These are phyloP conservation scores for Centropus bengalensis DNA, from an alignment of 2,113 vertebrate species.

Conservation along the genomic window DNA sequence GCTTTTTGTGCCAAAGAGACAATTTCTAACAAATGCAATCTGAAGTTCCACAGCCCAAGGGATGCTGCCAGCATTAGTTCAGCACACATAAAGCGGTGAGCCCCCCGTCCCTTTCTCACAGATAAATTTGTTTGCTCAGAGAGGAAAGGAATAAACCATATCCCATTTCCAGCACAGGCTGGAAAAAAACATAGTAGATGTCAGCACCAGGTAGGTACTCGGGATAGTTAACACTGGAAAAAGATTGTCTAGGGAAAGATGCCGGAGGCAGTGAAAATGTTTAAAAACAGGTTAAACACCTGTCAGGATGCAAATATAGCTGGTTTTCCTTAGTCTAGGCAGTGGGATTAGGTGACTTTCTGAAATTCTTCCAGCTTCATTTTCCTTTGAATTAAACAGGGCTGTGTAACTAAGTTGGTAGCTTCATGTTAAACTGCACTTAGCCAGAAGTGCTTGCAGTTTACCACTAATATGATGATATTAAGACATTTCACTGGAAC, in stretches of 20 bases:
- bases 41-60: neutral
- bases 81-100: neutral
- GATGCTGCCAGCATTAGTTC: neutral
- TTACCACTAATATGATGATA: neutral
- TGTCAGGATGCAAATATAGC: neutral
- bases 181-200: neutral
- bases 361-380: neutral
- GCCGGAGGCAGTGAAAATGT: neutral
- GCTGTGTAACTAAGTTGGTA: neutral
- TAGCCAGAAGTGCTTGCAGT: neutral
- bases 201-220: neutral
- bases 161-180: neutral
- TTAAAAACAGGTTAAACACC: neutral
- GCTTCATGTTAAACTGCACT: neutral
- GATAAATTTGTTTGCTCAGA: neutral
- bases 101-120: neutral
- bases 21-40: neutral
- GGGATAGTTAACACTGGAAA: neutral
- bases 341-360: neutral
- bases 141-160: neutral
- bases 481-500: neutral
- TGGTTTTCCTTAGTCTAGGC: neutral
- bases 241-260: neutral
- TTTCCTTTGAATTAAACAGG: neutral
- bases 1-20: neutral